A percentile compares a stretch with the other conserved stretches of the same genome.
These are phyloP conservation scores for Clitarchus hookeri DNA, from an alignment of 2,888 invertebrate genomes.

Conservation along the genomic window DNA sequence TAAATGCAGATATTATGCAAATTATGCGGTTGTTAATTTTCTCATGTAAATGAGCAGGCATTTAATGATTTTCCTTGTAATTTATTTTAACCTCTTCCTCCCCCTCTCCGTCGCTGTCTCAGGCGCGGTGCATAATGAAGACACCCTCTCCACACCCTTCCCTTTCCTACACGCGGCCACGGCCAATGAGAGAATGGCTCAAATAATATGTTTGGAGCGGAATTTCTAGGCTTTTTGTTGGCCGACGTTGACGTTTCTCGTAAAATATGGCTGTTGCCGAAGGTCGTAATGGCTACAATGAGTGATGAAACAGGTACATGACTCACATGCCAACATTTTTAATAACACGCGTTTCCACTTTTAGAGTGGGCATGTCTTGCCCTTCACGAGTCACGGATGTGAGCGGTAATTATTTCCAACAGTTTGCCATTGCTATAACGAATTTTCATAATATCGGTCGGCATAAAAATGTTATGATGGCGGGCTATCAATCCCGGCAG, in stretches of 20 bases:
- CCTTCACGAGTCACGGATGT: not conserved
- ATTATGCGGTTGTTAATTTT: conserved; percentile 14
- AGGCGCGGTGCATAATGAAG: not conserved
- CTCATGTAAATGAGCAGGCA: conserved; percentile 14
- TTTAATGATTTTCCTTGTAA: conserved; percentile 14
- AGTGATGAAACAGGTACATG: conserved; percentile 1
- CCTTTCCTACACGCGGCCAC: not conserved
- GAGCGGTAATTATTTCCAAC: not conserved
- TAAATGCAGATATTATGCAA: conserved; percentile 14
- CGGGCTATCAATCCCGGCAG: not conserved
- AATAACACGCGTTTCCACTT: not conserved
- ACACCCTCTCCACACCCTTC: not conserved
- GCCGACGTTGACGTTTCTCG: not conserved
- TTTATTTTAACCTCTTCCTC: not conserved
- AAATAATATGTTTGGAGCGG: not conserved
- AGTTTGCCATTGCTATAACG: not conserved
- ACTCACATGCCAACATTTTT: not conserved
- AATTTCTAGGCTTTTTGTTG: conserved; percentile 1
- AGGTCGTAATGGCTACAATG: not conserved
- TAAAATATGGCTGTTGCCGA: not conserved
- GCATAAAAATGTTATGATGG: not conserved
- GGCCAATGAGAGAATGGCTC: not conserved
- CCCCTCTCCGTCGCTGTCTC: not conserved
- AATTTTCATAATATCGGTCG: not conserved
- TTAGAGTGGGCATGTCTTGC: not conserved